Evolutionary conservation across 2,797 vertebrate genomes (phyloP).

Genomic region (Carcharodon carcharias): DNA sequence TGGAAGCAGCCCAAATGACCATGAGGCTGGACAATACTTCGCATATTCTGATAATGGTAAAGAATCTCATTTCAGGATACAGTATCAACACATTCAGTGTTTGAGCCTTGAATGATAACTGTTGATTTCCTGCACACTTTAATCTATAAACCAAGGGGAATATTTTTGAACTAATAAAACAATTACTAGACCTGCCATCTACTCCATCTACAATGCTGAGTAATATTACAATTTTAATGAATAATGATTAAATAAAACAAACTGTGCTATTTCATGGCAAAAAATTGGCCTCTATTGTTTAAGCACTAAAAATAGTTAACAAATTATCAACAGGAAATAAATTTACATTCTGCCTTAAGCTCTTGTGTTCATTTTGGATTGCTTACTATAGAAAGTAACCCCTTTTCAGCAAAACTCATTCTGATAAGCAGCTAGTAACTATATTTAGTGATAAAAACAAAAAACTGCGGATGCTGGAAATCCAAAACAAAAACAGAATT

Average conservation of each 20-base stretch:
- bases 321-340: background rate
- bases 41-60: constrained; percentile 37
- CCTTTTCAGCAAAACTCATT: background rate
- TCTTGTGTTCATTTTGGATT: background rate
- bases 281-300: background rate
- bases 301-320: background rate
- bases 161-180: background rate
- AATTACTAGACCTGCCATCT: background rate
- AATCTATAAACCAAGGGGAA: background rate
- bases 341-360: background rate
- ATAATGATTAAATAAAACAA: background rate
- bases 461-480: too few relatives aligned
- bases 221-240: background rate
- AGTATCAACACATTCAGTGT: background rate
- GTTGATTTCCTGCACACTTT: background rate
- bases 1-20: constrained; percentile 31
- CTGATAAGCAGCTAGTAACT: background rate
- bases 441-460: too few relatives aligned
- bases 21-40: background rate
- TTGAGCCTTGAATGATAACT: background rate
- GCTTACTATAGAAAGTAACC: background rate
- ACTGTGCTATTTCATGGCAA: background rate
- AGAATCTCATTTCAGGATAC: background rate
- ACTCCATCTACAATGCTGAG: background rate
- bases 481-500: too few relatives aligned